Percentiles rank a stretch among this genome's conserved stretches.
Evolutionary conservation across 2,888 invertebrate genomes (phyloP).

Genomic region (Noctua comes): DNA sequence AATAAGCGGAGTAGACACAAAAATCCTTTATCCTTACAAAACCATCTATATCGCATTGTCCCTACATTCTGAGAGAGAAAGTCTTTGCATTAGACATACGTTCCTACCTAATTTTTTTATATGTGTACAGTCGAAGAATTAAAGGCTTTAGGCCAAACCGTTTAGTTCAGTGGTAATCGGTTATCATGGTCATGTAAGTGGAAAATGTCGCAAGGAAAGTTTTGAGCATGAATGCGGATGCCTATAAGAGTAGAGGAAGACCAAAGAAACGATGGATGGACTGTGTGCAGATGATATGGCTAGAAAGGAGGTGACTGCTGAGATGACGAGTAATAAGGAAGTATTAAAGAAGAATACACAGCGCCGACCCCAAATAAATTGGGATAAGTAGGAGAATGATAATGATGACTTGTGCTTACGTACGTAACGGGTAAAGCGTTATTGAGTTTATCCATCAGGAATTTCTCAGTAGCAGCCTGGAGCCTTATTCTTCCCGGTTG

Average conservation of each 20-base stretch:
- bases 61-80: background rate
- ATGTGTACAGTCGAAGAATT: background rate
- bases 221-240: background rate
- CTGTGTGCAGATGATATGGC: background rate
- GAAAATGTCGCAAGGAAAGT: background rate
- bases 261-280: background rate
- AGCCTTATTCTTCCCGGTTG: background rate
- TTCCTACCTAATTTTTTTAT: background rate
- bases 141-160: background rate
- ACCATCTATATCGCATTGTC: conserved; percentile 4
- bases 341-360: background rate
- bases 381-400: too few species aligned
- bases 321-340: background rate
- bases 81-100: background rate
- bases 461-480: background rate
- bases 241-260: background rate
- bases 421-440: background rate
- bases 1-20: conserved; percentile 16
- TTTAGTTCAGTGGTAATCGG: background rate
- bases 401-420: background rate
- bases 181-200: too few species aligned
- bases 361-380: background rate
- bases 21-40: conserved; percentile 9
- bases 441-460: background rate
- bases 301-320: background rate